phyloP scores from a whole-genome alignment of 2,113 vertebrate species.

The Microcebus griseorufus region DNA sequence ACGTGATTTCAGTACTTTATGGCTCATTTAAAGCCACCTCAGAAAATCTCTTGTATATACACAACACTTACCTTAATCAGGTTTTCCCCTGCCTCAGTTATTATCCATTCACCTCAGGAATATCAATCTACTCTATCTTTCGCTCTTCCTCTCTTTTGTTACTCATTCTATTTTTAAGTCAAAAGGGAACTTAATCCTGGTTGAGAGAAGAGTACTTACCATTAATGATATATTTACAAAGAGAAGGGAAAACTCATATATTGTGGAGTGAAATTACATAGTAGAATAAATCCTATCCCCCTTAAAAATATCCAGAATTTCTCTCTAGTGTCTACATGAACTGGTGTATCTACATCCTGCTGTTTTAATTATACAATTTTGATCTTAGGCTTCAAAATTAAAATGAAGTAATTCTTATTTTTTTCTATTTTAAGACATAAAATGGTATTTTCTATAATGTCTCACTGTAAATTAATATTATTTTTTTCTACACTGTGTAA shows the following conservation, averaged over 20 bases:
- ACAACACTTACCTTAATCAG: neutral
- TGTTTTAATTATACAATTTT: neutral
- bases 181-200: neutral
- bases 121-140: neutral
- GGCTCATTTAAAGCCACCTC: neutral
- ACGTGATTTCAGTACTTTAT: neutral
- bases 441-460: conserved; percentile 13
- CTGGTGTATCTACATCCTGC: neutral
- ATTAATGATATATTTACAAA: neutral
- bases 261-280: neutral
- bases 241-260: neutral
- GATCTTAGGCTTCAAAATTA: neutral
- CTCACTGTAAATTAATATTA: neutral
- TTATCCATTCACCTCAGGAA: neutral
- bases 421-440: conserved; percentile 15
- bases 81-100: neutral
- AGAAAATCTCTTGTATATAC: neutral
- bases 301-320: conserved; percentile 7
- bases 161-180: neutral
- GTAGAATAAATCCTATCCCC: neutral
- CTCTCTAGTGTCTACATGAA: neutral
- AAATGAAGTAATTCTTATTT: neutral
- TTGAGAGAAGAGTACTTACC: neutral
- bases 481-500: neutral
- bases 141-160: neutral